phyloP scores from a whole-genome alignment of 2,888 invertebrate species.

The Andrena hattorfiana region DNA sequence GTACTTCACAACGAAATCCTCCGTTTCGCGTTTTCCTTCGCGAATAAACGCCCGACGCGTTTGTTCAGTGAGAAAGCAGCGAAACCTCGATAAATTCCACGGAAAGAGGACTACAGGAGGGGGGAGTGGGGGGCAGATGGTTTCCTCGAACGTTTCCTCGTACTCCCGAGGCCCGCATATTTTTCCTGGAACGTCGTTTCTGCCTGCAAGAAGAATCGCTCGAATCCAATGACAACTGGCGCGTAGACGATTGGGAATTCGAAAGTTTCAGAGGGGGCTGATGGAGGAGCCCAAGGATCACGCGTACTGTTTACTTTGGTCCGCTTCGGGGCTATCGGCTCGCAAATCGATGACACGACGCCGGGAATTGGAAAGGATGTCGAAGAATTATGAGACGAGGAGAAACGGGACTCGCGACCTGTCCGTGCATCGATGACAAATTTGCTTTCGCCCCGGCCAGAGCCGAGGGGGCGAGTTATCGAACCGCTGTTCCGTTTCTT shows the following conservation, averaged over 20 bases:
- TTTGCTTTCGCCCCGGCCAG: slow-evolving; percentile 71
- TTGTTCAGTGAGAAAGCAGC: background rate
- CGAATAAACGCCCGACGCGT: background rate
- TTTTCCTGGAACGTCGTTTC: slow-evolving; percentile 22
- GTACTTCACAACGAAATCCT: too few species aligned
- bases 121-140: background rate
- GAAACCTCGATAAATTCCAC: slow-evolving; percentile 23
- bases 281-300: background rate
- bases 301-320: slow-evolving; percentile 32
- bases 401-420: slow-evolving; percentile 49
- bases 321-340: slow-evolving; percentile 22
- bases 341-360: slow-evolving; percentile 49
- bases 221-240: background rate
- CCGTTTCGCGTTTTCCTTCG: background rate
- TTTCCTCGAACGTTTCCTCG: background rate
- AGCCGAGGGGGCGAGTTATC: slow-evolving; percentile 6
- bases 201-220: slow-evolving; percentile 7
- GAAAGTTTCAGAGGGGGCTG: slow-evolving; percentile 13
- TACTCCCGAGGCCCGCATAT: slow-evolving; percentile 7
- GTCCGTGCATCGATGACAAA: slow-evolving; percentile 72
- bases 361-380: slow-evolving; percentile 63
- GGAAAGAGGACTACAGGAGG: background rate
- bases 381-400: slow-evolving; percentile 65
- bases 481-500: too few species aligned
- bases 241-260: background rate